These are phyloP conservation scores for Papilio demoleus DNA, from an alignment of 2,888 invertebrate species.

Conservation along the genomic window DNA sequence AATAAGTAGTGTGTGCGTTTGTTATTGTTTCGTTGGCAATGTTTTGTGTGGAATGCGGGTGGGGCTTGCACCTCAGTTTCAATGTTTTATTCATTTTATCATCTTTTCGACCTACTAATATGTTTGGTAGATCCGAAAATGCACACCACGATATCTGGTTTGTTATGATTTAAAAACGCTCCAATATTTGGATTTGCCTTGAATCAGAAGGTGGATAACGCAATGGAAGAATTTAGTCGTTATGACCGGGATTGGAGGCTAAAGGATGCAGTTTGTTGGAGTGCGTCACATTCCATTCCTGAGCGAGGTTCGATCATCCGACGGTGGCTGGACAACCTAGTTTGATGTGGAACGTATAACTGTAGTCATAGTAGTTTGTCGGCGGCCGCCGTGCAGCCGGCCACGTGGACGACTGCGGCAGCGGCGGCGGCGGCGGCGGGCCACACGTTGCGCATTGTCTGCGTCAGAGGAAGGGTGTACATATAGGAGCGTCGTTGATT, in stretches of 20 bases:
- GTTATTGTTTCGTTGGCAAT: neutral
- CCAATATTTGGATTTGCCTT: no score
- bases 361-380: constrained; percentile 1
- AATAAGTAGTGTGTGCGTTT: neutral
- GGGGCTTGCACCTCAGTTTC: neutral
- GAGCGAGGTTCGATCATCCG: constrained; percentile 11
- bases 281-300: constrained; percentile 37
- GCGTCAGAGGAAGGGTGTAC: constrained; percentile 66
- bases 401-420: no score
- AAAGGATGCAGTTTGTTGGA: constrained; percentile 25
- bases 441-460: constrained; percentile 58
- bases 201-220: no score
- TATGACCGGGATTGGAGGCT: neutral
- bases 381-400: no score
- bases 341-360: no score
- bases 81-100: no score
- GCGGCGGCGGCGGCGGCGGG: constrained; percentile 41
- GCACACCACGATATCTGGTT: neutral
- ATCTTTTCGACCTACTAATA: no score
- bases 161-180: neutral
- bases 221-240: neutral
- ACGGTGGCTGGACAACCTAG: neutral
- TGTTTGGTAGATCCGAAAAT: no score
- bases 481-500: constrained; percentile 77
- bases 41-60: neutral